Evolutionary conservation across 2,888 invertebrate species (phyloP), one percentile per base, ranked within the genome.

Genomic region (Dolichopus griseipennis): DNA sequence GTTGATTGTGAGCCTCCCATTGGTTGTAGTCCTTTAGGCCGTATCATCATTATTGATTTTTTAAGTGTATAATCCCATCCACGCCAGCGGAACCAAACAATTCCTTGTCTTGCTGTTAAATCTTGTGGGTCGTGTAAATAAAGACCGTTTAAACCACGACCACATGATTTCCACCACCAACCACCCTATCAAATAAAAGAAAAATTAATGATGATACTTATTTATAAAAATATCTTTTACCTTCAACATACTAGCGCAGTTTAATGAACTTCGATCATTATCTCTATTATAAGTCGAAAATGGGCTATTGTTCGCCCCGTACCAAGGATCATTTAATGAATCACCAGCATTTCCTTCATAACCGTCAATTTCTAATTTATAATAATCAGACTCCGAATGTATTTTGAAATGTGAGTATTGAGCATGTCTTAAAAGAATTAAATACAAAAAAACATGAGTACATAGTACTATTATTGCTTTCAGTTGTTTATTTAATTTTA

Each of bases 161-260:
- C 94, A 77, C 94, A 95, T 0, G 93, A 93, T 78, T 94, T 93
- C 94, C 94, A 94, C 94, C 94, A 95, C 94, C 94, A 95, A 7
- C 94, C 94, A 66, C 94, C 94, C 81, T 81, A 43, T 4, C 69
- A 69, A 66, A 12, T 63, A n/a, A 8, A 62, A 33, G 22, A 4
- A 20, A 12, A n/a, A n/a, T n/a, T n/a, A n/a, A n/a, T n/a, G n/a
- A n/a, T n/a, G n/a, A n/a, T n/a, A n/a, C n/a, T n/a, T n/a, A n/a
- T n/a, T n/a, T n/a, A n/a, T n/a, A n/a, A n/a, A n/a, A n/a, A n/a
- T n/a, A n/a, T n/a, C n/a, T n/a, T n/a, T n/a, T 67, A 82, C 81
- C 82, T 94, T 94, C 73, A 95, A 84, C 94, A 94, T 94, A 20
- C 93, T 93, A 27, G 94, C 94, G 78, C 94, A 94, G 80, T 95